Conservation (phyloP, 1,140 invertebrate species). For the Trichonephila inaurata region DNA sequence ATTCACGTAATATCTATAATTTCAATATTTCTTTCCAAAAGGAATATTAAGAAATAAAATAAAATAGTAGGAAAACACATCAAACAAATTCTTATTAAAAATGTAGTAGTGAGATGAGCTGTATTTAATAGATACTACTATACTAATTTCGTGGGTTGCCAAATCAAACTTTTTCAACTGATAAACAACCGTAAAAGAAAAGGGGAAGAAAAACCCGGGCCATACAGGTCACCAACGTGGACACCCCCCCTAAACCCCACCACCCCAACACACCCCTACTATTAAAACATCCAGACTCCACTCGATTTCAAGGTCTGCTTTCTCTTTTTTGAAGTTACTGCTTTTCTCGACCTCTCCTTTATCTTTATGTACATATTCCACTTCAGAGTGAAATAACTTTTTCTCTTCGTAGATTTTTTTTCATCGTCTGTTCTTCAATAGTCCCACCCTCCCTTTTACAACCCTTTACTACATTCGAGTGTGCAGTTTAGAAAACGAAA, state of each 20-base stretch:
- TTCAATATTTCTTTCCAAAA: too few species aligned
- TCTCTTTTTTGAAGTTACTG: too few species aligned
- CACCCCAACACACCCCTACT: constrained; percentile 41
- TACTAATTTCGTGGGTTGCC: background rate
- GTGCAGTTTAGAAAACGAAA: background rate
- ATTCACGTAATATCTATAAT: too few species aligned
- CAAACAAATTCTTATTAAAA: background rate
- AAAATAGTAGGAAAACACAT: too few species aligned
- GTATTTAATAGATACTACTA: background rate
- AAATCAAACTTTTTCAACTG: background rate
- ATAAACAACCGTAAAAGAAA: background rate
- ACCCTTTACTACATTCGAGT: background rate
- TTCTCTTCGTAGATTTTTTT: background rate
- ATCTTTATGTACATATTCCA: background rate
- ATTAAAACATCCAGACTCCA: constrained; percentile 15
- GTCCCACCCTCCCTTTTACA: background rate
- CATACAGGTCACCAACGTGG: constrained; percentile 66
- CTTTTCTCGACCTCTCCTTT: too few species aligned
- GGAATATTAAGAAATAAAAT: too few species aligned
- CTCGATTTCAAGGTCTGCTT: constrained; percentile 3
- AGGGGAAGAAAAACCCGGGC: too few species aligned
- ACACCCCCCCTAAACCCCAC: constrained; percentile 24
- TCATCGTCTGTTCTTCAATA: background rate
- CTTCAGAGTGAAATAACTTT: background rate
- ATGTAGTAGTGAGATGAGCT: background rate